Base-by-base conservation (phyloP, 2,113 vertebrate genomes). In the Paramormyrops kingsleyae region DNA sequence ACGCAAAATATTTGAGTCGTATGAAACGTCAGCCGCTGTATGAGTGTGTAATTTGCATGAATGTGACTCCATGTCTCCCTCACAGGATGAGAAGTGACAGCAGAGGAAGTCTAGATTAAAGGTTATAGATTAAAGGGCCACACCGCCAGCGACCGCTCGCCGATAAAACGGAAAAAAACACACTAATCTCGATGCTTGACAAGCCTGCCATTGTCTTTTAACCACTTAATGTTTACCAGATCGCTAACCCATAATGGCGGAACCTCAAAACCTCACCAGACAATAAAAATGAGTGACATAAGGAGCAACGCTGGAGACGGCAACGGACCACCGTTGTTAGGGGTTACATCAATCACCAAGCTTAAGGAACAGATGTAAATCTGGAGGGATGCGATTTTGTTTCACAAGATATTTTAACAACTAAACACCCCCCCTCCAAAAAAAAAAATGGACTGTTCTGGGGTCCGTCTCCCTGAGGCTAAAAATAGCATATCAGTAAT, bases 401-500 rank as follows among this genome's bases (percentile, higher is more conserved):
- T 90, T 70, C 46, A 46, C 31, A 27, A 52, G 21, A 15, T 70
- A 56, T 44, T 13, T 91, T 83, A 70, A 21, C 90, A 46, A 87
- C 87, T 87, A 89, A 91, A 90, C 87, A 89, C 27, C 90, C 74
- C 87, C 62, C 59, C 9, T 4, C 59, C 7, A 21, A 9, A 31
- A 80, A 42, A 21, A 84, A 39, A 27, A 92, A 90, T 89, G 59
- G 35, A 15, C 74, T 66, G 85, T 77, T 88, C 50, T 90, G 90
- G 89, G 66, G 89, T 91, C 56, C 83, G 39, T 90, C 86, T 88
- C 87, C 7, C 87, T 44, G 70, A 46, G 77, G 50, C 88, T 91
- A 91, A 91, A 90, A 92, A 91, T 74, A 88, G 87, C 89, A 87
- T 21, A 89, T 83, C 89, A 89, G 31, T 90, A 90, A 91, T 91